Evolutionary conservation across 2,113 vertebrate species (phyloP).

Genomic region (Campylomormyrus numenius): DNA sequence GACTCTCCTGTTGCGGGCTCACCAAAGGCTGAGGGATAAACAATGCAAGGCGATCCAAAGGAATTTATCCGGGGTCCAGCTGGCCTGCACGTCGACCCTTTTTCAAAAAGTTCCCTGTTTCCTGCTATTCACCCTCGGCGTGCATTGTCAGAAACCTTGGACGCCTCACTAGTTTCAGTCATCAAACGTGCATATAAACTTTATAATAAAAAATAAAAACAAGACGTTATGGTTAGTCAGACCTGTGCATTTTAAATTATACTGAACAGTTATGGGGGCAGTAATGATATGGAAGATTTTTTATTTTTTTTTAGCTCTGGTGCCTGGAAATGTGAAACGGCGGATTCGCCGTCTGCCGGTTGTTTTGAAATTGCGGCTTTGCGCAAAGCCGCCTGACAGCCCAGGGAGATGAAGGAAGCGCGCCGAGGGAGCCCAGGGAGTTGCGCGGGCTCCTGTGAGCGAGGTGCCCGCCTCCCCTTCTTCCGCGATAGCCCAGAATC

Average conservation of each 20-base stretch:
- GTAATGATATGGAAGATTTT: conserved; percentile 30
- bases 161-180: neutral
- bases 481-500: neutral
- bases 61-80: neutral
- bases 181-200: neutral
- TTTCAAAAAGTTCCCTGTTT: neutral
- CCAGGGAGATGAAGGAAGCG: neutral
- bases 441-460: conserved; percentile 4
- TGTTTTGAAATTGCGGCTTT: neutral
- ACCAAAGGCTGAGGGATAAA: neutral
- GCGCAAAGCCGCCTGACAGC: neutral
- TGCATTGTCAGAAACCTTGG: neutral
- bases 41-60: neutral
- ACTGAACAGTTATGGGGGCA: neutral
- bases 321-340: conserved; percentile 31
- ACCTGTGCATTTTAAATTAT: neutral
- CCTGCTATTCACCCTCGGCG: neutral
- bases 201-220: neutral
- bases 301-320: neutral
- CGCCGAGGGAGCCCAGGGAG: neutral
- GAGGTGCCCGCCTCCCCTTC: neutral
- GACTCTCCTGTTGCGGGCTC: neutral
- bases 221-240: neutral
- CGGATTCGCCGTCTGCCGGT: neutral
- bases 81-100: neutral